These are phyloP conservation scores for Cliona cf. orientalis DNA, from an alignment of 37 sponge, comb jelly and placozoan genomes.

Conservation along the genomic window DNA sequence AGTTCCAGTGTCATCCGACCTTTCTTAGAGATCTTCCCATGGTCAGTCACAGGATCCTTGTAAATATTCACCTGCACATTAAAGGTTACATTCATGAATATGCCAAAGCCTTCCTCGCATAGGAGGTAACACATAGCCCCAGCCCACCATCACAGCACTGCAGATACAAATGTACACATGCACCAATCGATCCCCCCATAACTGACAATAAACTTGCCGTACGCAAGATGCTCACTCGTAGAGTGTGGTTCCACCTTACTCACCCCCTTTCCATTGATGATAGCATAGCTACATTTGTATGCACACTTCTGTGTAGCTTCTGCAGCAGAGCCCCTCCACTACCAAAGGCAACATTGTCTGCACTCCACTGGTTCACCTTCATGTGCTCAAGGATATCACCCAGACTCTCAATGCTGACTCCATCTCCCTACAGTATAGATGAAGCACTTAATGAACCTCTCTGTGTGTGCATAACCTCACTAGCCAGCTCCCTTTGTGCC, in stretches of 20 bases:
- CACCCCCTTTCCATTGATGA: constrained; percentile 77
- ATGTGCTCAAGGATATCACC: constrained; percentile 62
- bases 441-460: too few relatives aligned
- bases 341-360: constrained; percentile 87
- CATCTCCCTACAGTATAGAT: constrained; percentile 91
- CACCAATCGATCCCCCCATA: too few relatives aligned
- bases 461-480: too few relatives aligned
- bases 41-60: constrained; percentile 92
- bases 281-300: constrained; percentile 90
- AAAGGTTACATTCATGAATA: too few relatives aligned
- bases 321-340: constrained; percentile 92
- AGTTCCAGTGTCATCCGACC: constrained; percentile 83
- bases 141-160: too few relatives aligned
- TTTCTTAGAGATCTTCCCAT: constrained; percentile 87
- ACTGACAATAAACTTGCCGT: too few relatives aligned
- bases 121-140: too few relatives aligned
- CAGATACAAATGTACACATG: too few relatives aligned
- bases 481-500: too few relatives aligned
- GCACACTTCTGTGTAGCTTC: constrained; percentile 88
- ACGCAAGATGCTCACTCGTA: too few relatives aligned
- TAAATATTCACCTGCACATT: constrained; percentile 68
- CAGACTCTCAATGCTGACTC: constrained; percentile 80
- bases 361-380: constrained; percentile 86
- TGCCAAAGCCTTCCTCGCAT: too few relatives aligned
- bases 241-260: too few relatives aligned